These are phyloP conservation scores for Desmodus rotundus DNA, from an alignment of 2,113 vertebrate genomes.

Conservation along the genomic window DNA sequence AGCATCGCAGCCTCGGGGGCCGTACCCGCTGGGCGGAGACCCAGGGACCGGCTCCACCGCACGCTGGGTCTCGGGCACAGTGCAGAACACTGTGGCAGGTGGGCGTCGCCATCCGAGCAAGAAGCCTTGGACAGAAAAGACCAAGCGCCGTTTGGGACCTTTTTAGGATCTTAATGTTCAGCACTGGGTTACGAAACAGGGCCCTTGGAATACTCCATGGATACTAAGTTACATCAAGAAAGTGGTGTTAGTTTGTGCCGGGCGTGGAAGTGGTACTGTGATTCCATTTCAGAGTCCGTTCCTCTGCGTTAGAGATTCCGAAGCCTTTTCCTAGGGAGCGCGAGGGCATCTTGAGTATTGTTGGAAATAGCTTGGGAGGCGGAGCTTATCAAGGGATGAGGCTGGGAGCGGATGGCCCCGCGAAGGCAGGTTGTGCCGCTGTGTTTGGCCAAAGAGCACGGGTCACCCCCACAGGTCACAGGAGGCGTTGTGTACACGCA, in stretches of 20 bases:
- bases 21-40: neutral
- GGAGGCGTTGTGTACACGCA: fast-evolving
- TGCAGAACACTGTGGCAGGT: too few species aligned
- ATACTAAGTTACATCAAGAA: neutral
- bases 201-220: neutral
- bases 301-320: neutral
- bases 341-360: too few species aligned
- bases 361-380: neutral
- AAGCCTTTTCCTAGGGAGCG: neutral
- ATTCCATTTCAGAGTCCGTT: neutral
- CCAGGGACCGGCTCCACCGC: neutral
- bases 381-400: neutral
- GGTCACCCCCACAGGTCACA: fast-evolving
- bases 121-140: neutral
- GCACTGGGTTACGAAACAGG: neutral
- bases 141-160: fast-evolving
- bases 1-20: neutral
- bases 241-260: neutral
- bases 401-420: fast-evolving
- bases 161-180: neutral
- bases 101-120: fast-evolving
- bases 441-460: neutral
- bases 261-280: too few species aligned
- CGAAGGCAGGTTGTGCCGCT: fast-evolving
- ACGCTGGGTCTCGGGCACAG: fast-evolving